Evolutionary conservation across 2,113 vertebrate species (phyloP), one percentile per base, ranked within the genome.

Genomic region (Ctenomys sociabilis): DNA sequence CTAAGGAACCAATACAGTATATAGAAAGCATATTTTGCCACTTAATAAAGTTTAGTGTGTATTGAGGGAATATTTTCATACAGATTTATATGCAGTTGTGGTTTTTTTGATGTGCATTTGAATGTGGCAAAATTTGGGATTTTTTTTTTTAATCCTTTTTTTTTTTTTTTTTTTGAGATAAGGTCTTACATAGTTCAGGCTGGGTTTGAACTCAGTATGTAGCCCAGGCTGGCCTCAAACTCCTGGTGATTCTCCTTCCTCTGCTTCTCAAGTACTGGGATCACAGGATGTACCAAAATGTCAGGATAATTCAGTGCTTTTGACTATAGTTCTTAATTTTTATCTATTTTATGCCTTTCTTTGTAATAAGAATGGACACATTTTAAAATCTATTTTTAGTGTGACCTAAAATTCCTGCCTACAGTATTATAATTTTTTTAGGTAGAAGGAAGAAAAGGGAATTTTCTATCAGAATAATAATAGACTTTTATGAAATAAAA

Each of bases 401-500:
- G 9, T 37, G 40, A 68, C 24, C 2, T 95, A 24, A 49, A 93
- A 85, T 70, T 91, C 49, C 59, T 82, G 17, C 77, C 26, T 84
- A 5, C 19, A 77, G 7, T 87, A n/a, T 43, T 81, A 4, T 75
- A 4, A 68, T 59, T 81, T 85, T 91, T 24, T 90, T 91, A 28
- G 35, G 49, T 72, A 45, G 10, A 7, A 75, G 26, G 19, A 64
- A 85, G 89, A 88, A 73, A 80, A 26, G 5, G 4, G 1, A 88
- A 81, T 95, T 95, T 88, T 93, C 37, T 85, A 10, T 2, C 57
- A 89, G 16, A 77, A 32, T 40, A 82, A 77, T 85, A 77, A 77
- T 80, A 66, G n/a, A 2, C 59, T 37, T 7, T 66, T 88, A 13
- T 85, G 35, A 10, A 88, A 88, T 66, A 85, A 95, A 93, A 92